Conservation (phyloP, 2,113 vertebrate genomes). For the Sorex fumeus region DNA sequence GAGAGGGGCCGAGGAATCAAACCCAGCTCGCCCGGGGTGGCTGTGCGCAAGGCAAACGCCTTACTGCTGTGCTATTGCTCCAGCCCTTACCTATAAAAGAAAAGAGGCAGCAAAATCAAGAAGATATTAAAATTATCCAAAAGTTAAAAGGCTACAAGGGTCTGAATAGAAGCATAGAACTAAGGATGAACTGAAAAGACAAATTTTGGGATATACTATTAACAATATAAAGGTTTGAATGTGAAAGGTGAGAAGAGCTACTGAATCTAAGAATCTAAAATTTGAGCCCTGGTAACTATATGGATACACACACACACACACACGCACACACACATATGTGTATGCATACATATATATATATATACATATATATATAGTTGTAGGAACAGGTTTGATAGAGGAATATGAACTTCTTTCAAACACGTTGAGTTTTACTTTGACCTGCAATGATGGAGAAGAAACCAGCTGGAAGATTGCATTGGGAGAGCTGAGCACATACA, state of each 20-base stretch:
- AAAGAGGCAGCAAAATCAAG: background rate
- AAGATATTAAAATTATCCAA: slow-evolving; percentile 53
- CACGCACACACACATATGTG: too few relatives aligned
- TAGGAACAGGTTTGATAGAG: background rate
- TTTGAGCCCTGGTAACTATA: background rate
- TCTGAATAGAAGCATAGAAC: background rate
- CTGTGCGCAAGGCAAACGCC: too few relatives aligned
- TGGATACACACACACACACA: background rate
- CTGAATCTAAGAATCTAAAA: background rate
- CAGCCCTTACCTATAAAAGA: background rate
- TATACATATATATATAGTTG: background rate
- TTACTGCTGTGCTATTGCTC: too few relatives aligned
- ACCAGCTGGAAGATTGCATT: background rate
- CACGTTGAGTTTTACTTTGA: background rate
- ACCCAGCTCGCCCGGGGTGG: too few relatives aligned
- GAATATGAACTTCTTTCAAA: background rate
- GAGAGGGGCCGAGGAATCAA: too few relatives aligned
- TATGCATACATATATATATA: background rate
- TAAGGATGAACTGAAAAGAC: background rate
- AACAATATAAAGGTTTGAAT: background rate
- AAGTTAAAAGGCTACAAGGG: background rate
- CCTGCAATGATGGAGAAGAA: slow-evolving; percentile 18
- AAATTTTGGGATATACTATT: background rate
- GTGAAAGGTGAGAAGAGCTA: background rate
- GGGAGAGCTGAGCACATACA: background rate